A percentile compares a stretch with the other conserved stretches of the same genome.
Evolutionary conservation across 2,888 invertebrate genomes (phyloP).

Genomic region (Meiosimyza platycephala): DNA sequence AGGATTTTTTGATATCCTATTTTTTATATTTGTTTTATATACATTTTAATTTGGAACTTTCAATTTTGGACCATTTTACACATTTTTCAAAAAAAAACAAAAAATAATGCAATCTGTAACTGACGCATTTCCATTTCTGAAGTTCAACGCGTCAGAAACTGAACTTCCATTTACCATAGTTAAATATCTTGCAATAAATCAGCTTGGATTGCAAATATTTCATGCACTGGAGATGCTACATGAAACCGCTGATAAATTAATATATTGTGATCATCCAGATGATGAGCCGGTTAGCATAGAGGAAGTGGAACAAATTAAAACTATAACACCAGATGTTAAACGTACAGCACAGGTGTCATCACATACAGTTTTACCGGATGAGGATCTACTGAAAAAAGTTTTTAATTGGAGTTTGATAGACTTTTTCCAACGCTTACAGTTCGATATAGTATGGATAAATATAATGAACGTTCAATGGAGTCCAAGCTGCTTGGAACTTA

Average conservation of each 20-base stretch:
- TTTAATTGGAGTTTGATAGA: slow-evolving; percentile 24
- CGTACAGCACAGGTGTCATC: neutral
- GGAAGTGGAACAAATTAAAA: neutral
- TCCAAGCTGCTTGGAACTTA: neutral
- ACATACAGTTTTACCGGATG: neutral
- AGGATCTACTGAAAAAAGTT: neutral
- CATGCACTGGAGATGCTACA: neutral
- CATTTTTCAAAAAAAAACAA: too few species aligned
- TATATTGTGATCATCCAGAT: neutral
- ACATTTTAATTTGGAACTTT: too few species aligned
- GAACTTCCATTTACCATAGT: neutral
- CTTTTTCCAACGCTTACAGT: neutral
- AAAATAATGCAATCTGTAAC: too few species aligned
- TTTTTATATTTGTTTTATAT: too few species aligned
- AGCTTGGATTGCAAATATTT: slow-evolving; percentile 4
- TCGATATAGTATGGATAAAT: neutral
- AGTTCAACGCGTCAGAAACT: neutral
- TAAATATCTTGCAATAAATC: slow-evolving; percentile 16
- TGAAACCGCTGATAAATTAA: neutral
- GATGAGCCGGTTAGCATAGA: neutral
- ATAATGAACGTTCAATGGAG: neutral
- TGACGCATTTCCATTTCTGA: neutral
- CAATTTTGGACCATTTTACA: too few species aligned
- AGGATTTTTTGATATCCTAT: too few species aligned
- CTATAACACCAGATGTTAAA: too few species aligned